phyloP scores from a whole-genome alignment of 2,113 vertebrate species.

The Beaufortia kweichowensis region DNA sequence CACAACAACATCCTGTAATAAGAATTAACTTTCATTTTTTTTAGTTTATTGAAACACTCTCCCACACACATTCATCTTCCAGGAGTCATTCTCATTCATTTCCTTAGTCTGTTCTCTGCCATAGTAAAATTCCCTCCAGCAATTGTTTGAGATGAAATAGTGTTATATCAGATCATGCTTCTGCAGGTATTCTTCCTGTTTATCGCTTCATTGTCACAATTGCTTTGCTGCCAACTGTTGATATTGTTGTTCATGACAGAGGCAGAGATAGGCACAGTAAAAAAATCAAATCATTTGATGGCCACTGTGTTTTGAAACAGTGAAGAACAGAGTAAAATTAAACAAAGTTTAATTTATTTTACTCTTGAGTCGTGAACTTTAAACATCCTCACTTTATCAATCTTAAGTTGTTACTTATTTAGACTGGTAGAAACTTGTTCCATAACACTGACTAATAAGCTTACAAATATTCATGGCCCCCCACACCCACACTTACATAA shows the following conservation, averaged over 20 bases:
- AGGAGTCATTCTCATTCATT: slow-evolving; percentile 26
- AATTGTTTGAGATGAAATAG: slow-evolving; percentile 65
- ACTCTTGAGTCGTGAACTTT: slow-evolving; percentile 34
- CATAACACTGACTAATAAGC: slow-evolving; percentile 42
- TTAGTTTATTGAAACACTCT: slow-evolving; percentile 60
- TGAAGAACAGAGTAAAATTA: slow-evolving; percentile 51
- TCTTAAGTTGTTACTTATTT: slow-evolving; percentile 37
- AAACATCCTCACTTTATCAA: slow-evolving; percentile 37
- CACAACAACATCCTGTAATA: slow-evolving; percentile 58
- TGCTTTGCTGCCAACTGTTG: background rate
- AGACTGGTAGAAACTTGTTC: slow-evolving; percentile 33
- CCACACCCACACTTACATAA: background rate
- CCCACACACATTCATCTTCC: slow-evolving; percentile 35
- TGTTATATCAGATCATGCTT: slow-evolving; percentile 60
- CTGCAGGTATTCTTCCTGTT: slow-evolving; percentile 58
- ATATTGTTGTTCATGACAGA: slow-evolving; percentile 10
- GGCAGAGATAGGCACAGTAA: background rate
- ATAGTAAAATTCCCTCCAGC: slow-evolving; percentile 71
- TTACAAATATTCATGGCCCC: slow-evolving; percentile 9
- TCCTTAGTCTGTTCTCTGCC: slow-evolving; percentile 39
- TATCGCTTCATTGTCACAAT: slow-evolving; percentile 61
- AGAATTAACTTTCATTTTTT: slow-evolving; percentile 64
- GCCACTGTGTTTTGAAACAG: slow-evolving; percentile 40
- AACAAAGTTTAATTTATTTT: slow-evolving; percentile 50
- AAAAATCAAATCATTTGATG: slow-evolving; percentile 23